Base-by-base conservation (phyloP, 2,113 vertebrate species). In the Dipodomys merriami region DNA sequence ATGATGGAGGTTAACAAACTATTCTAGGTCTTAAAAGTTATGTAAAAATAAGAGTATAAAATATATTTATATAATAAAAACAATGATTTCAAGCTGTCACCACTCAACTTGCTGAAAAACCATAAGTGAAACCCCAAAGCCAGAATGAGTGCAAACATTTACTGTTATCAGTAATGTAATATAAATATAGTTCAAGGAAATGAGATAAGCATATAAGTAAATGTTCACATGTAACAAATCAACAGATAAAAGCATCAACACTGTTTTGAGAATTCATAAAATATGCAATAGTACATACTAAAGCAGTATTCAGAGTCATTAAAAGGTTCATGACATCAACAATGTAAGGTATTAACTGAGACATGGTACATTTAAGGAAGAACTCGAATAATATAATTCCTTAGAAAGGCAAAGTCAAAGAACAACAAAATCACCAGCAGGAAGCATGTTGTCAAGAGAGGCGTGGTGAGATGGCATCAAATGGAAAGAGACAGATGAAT, bases 161-260 rank as follows among this genome's bases (percentile, higher is more conserved):
- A 53, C 49, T 53, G 49, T 53, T 53, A 13, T 53, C 49, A 53
- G 49, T 53, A 83, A 68, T 73, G 68, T 46, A 39, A 30, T 29
- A 7, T 78, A 94, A 88, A 76, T 77, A 85, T 35, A 93, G 18
- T 77, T 86, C 23, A 57, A 15, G 33, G 2, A 30, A 94, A 69
- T 83, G 19, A 92, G 25, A 71, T 81, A 91, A 74, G 77, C 57
- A 74, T 23, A 74, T 23, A 84, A 35, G 80, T 35, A 76, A 90
- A 73, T 60, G 65, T 39, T 72, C 35, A 35, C 5, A 68, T 77
- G 57, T 22, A 82, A 33, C 23, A 82, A 85, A 95, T 88, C 18
- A 86, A 15, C 1, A 78, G 35, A 68, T 25, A 78, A 44, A 77
- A 76, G 49, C 39, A 88, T 82, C 73, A 78, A 3, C 30, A 74